phyloP scores from a whole-genome alignment of 2,113 vertebrate species.

The Lepisosteus oculatus region DNA sequence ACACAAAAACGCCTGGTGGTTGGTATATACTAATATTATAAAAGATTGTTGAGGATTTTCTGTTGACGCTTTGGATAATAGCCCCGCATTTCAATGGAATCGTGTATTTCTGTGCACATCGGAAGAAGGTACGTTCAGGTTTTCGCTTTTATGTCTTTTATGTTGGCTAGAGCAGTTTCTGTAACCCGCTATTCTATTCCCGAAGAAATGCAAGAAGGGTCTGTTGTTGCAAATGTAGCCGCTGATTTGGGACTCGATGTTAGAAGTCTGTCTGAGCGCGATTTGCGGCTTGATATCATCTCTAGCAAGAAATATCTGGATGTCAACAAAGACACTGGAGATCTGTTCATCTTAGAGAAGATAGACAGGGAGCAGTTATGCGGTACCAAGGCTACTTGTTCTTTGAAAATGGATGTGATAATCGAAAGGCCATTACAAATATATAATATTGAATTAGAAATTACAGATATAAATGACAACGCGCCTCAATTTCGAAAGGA shows the following conservation, averaged over 20 bases:
- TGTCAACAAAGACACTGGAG: slow-evolving; percentile 61
- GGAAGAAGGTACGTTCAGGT: slow-evolving; percentile 34
- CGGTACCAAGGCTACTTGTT: slow-evolving; percentile 24
- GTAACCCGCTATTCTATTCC: slow-evolving; percentile 68
- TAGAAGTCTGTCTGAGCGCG: slow-evolving; percentile 46
- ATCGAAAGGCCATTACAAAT: slow-evolving; percentile 38
- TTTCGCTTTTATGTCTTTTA: slow-evolving; percentile 32
- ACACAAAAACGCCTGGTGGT: slow-evolving; percentile 50
- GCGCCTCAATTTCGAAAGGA: slow-evolving; percentile 29
- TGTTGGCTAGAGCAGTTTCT: slow-evolving; percentile 3
- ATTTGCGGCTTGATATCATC: slow-evolving; percentile 54
- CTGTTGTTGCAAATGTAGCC: slow-evolving; percentile 72
- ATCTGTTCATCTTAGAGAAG: slow-evolving; percentile 48
- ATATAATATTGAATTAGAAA: slow-evolving; percentile 27
- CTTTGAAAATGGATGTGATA: slow-evolving; percentile 29
- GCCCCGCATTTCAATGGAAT: slow-evolving; percentile 24
- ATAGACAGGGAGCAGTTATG: slow-evolving; percentile 51
- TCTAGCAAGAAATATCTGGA: slow-evolving; percentile 62
- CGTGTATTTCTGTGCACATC: not conserved
- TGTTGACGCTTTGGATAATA: not conserved
- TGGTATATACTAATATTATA: not conserved
- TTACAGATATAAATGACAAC: slow-evolving; percentile 27
- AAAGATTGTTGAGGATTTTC: slow-evolving; percentile 21
- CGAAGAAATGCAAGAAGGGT: slow-evolving; percentile 74
- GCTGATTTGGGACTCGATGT: slow-evolving; percentile 70